Conservation (phyloP, 2,797 vertebrate species). For the Discoglossus pictus region DNA sequence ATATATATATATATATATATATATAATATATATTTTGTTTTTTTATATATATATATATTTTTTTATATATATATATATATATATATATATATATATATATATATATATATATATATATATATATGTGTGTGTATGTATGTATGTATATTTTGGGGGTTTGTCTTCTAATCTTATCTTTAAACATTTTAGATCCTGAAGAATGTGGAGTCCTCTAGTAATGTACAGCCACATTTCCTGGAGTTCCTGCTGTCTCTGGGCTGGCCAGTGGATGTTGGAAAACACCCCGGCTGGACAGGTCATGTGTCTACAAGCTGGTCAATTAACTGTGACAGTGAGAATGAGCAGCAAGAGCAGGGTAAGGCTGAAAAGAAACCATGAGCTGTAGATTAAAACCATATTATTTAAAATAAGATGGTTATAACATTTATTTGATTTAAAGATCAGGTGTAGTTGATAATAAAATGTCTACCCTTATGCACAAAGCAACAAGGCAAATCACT, state of each 20-base stretch:
- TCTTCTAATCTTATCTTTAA: neutral
- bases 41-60: too few relatives aligned
- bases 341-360: conserved; percentile 77
- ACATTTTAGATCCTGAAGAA: conserved; percentile 85
- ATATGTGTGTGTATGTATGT: neutral
- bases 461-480: too few relatives aligned
- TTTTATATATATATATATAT: too few relatives aligned
- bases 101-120: too few relatives aligned
- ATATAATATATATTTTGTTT: too few relatives aligned
- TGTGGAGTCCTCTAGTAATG: conserved; percentile 79
- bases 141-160: neutral
- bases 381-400: too few relatives aligned
- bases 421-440: too few relatives aligned
- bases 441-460: too few relatives aligned
- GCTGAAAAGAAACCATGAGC: neutral
- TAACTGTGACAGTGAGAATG: conserved; percentile 78
- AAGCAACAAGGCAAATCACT: too few relatives aligned
- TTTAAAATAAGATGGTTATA: too few relatives aligned
- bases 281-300: conserved; percentile 86
- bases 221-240: conserved; percentile 86
- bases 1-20: too few relatives aligned
- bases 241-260: conserved; percentile 87
- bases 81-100: too few relatives aligned
- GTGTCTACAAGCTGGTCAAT: conserved; percentile 94
- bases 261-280: conserved; percentile 81